phyloP scores from a whole-genome alignment of 2,797 vertebrate species.

The Anas acuta region DNA sequence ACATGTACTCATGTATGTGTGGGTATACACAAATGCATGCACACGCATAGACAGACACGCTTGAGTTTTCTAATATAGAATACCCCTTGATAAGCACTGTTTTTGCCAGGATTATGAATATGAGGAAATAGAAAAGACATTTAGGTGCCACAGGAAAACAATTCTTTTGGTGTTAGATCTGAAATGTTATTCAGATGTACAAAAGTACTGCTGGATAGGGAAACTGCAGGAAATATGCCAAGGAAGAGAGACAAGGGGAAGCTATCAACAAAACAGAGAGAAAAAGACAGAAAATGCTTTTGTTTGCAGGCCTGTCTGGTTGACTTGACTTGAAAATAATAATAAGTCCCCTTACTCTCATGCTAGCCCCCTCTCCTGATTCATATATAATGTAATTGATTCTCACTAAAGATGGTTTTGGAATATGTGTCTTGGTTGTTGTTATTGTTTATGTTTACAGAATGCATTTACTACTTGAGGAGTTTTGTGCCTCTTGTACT shows the following conservation, averaged over 20 bases:
- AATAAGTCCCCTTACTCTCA: slow-evolving; percentile 4
- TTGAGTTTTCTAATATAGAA: slow-evolving; percentile 11
- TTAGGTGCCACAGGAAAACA: slow-evolving; percentile 46
- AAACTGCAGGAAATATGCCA: slow-evolving; percentile 44
- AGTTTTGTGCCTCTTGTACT: slow-evolving; percentile 31
- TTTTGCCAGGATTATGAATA: slow-evolving; percentile 26
- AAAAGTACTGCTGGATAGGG: slow-evolving; percentile 26
- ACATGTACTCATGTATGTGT: not conserved
- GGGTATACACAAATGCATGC: not conserved
- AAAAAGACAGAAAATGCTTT: slow-evolving; percentile 58
- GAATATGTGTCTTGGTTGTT: slow-evolving; percentile 43
- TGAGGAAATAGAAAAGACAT: slow-evolving; percentile 22
- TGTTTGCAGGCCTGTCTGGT: slow-evolving; percentile 59
- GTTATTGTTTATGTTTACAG: slow-evolving; percentile 63
- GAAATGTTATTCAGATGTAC: slow-evolving; percentile 42
- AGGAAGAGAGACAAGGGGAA: slow-evolving; percentile 39
- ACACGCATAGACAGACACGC: fast-evolving
- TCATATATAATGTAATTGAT: slow-evolving; percentile 54
- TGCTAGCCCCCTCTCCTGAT: not conserved
- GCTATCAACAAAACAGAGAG: slow-evolving; percentile 29
- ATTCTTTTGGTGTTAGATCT: slow-evolving; percentile 44
- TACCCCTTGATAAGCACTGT: not conserved
- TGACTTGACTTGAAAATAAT: slow-evolving; percentile 65
- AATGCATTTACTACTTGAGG: slow-evolving; percentile 25
- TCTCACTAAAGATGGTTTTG: slow-evolving; percentile 33